Conservation (phyloP, 53 echinoderm and acorn worm species). For the Holothuria leucospilota region DNA sequence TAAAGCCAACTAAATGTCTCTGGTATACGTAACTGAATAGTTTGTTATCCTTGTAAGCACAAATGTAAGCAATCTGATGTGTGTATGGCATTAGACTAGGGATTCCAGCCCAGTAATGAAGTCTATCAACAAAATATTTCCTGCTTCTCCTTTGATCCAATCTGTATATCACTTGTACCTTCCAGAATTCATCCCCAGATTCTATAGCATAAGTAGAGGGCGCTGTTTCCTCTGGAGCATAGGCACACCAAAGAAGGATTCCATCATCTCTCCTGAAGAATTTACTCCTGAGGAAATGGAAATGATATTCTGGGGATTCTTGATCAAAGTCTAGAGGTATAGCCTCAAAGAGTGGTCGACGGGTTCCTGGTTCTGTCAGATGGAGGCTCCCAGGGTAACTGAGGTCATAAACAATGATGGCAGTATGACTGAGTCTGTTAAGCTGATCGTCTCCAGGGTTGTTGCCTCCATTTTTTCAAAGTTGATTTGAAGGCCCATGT, state of each 20-base stretch:
- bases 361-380: constrained; percentile 38
- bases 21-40: background rate
- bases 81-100: background rate
- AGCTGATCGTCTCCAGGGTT: constrained; percentile 9
- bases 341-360: constrained; percentile 23
- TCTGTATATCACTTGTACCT: constrained; percentile 5
- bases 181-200: background rate
- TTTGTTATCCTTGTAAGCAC: background rate
- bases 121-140: background rate
- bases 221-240: background rate
- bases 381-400: constrained; percentile 15
- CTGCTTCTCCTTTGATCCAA: background rate
- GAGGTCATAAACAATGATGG: constrained; percentile 31
- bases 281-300: constrained; percentile 38
- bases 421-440: constrained; percentile 22
- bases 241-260: constrained; percentile 5
- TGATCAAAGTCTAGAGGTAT: constrained; percentile 56
- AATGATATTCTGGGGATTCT: constrained; percentile 45
- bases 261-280: constrained; percentile 37
- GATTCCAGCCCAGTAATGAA: background rate
- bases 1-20: too few relatives aligned
- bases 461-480: background rate
- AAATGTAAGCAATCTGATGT: background rate
- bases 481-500: too few relatives aligned
- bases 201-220: background rate